Base-by-base conservation (phyloP, 1,140 invertebrate genomes). In the Littorina saxatilis region DNA sequence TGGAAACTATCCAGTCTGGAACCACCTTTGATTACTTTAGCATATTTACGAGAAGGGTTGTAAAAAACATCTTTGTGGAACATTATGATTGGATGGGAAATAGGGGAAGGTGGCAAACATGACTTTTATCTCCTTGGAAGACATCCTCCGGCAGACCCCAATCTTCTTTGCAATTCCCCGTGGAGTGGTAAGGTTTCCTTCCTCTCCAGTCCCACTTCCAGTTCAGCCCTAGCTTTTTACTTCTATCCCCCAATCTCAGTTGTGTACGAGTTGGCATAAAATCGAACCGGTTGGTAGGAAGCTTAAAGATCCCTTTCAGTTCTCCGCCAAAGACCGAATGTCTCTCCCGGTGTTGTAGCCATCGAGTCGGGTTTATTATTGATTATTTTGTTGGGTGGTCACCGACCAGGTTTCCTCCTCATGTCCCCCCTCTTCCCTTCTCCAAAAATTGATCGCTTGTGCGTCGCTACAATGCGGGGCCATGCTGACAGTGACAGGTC, bases 351-450 rank as follows among this genome's bases (percentile, higher is more conserved):
- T n/a, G 58, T 7, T 61, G 20, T 61, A n/a, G 7, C 4, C 23
- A 13, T 23, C 4, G 20, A 5, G 27, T 23, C 27, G 27, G 58
- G 7, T 13, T 5, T 47, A 23, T 29, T 61, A 61, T 61, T 61
- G 58, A 61, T 61, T 61, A 61, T 61, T 61, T 61, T 23, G 5
- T 61, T 13, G 20, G 58, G 58, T 61, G 58, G 58, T 61, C 58
- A 61, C 58, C 7, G 58, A 23, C 58, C 58, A 23, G 20, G 58
- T 61, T 61, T 61, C 58, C 58, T 29, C 58, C 43, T 47, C 43
- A 47, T 47, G 7, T 47, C 43, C 7, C 17, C 43, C 43, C 50
- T 52, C 50, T 52, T 52, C 50, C 9, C 23, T 23, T 23, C 23
- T 52, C 23, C 50, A 11, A 23, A 61, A 61, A 61, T 61, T 61